Evolutionary conservation across 2,797 vertebrate species (phyloP), one percentile per base, ranked within the genome.

Genomic region (Rousettus madagascariensis): DNA sequence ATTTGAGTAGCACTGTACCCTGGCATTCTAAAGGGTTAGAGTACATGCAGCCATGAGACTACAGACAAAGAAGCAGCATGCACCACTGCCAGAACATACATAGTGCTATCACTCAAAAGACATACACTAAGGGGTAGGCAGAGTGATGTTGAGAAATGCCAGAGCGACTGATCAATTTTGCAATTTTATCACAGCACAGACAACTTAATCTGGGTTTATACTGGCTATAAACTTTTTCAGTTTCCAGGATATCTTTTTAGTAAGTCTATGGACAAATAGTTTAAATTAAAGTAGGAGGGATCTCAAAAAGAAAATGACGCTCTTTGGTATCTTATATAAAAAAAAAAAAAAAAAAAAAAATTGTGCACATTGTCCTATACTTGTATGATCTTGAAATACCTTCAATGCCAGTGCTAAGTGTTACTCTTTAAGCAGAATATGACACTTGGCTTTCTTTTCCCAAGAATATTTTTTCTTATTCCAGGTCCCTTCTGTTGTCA

Each of bases 241-340:
- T 91, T 95, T 94, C 79, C 41, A 85, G 61, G 72, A 63, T 77
- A 57, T 68, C 41, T 72, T 92, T 86, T 71, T 33, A 92, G 89
- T 86, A 89, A 74, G 17, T 61, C 17, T 63, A 41, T 26, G 26
- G 43, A 74, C 17, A 94, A 63, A 17, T 82, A 57, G 91, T 93
- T 94, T 89, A 49, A 82, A 90, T 46, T 63, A 75, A 82, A 87
- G 46, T 68, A 63, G 33, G 57, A 82, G 16, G 7, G 38, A 74
- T 19, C 10, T 46, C 55, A 68, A 79, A 74, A 84, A 77, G 49
- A 90, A 77, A 94, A 79, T 38, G n/a, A 95, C 83, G 33, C 8
- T n/a, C 26, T 78, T 86, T 66, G 46, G 22, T 43, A 78, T 59
- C 91, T 88, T 78, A 74, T 55, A 33, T 85, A 33, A 74, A 61